Evolutionary conservation across 2,113 vertebrate genomes (phyloP).

Genomic region (Macrotus californicus): DNA sequence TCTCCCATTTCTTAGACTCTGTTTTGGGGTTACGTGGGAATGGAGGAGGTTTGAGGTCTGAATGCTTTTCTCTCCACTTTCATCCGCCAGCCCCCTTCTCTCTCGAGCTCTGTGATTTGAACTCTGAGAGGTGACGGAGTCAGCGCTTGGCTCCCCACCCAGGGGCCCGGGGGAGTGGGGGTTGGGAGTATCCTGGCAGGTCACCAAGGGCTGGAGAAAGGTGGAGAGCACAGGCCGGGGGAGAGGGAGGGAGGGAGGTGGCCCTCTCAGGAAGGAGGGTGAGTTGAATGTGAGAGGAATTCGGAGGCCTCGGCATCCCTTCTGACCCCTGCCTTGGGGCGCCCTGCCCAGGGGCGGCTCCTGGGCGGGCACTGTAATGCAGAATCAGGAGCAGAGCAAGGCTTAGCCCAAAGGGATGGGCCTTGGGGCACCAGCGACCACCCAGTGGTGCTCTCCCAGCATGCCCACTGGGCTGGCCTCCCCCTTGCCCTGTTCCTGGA

Average conservation of each 20-base stretch:
- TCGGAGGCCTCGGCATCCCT: not conserved
- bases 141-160: too few relatives aligned
- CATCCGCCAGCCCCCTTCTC: accelerated
- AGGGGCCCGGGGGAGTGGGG: not conserved
- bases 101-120: not conserved
- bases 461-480: too few relatives aligned
- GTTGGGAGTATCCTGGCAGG: not conserved
- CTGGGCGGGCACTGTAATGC: not conserved
- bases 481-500: not conserved
- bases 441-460: not conserved
- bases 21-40: not conserved
- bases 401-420: not conserved
- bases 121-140: not conserved
- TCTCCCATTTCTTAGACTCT: not conserved
- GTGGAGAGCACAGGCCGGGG: not conserved
- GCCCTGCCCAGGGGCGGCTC: not conserved
- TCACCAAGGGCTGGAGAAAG: not conserved
- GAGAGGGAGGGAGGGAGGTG: not conserved
- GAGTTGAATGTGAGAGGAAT: not conserved
- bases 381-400: accelerated
- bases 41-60: too few relatives aligned
- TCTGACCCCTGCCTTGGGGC: not conserved
- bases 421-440: not conserved
- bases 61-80: not conserved
- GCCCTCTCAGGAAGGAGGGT: not conserved